Base-by-base conservation (phyloP, 2,888 invertebrate species). In the Troglohyphantes excavatus region DNA sequence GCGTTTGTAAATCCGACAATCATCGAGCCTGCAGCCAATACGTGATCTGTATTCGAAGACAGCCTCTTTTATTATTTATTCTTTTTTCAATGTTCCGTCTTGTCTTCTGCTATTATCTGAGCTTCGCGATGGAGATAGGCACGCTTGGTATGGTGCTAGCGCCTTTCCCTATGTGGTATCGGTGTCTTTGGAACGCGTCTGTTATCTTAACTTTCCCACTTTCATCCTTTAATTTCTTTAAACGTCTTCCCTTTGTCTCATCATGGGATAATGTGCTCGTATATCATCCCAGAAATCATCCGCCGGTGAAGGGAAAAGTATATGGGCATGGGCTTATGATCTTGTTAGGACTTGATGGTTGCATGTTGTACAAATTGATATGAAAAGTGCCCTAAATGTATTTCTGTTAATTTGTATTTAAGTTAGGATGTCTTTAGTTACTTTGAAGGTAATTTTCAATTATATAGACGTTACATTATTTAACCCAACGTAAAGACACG, bases 21-120 rank as follows among this genome's bases (percentile, higher is more conserved):
- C 70, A 79, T 70, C 61, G 86, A 65, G 65, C 79, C 86, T 65
- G 63, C 63, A 72, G 79, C 67, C 39, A 76, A 78, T 78, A 86
- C 86, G 86, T 86, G 86, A 86, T 86, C 72, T 68, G 86, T 59
- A 72, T 86, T 46, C 43, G 72, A 79, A 86, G 27, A 43, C 29
- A 39, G 5, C 43, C 43, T 78, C 43, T 17, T 43, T 65, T n/a
- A 21, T 43, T 78, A 23, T 39, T 59, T 19, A 26, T 43, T 65
- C 26, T 19, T 39, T 70, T 61, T 23, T 27, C 46, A 39, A 33
- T 67, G 53, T 13, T 53, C 26, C 26, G 33, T 39, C 67, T 46
- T 53, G 67, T 63, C 59, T 43, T 65, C 6, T 29, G 84, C 19
- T 29, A 65, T 75, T 75, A 83, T 72, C 72, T 61, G 7, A 59